phyloP scores from a whole-genome alignment of 2,797 vertebrate species.

The Antennarius maculatus region DNA sequence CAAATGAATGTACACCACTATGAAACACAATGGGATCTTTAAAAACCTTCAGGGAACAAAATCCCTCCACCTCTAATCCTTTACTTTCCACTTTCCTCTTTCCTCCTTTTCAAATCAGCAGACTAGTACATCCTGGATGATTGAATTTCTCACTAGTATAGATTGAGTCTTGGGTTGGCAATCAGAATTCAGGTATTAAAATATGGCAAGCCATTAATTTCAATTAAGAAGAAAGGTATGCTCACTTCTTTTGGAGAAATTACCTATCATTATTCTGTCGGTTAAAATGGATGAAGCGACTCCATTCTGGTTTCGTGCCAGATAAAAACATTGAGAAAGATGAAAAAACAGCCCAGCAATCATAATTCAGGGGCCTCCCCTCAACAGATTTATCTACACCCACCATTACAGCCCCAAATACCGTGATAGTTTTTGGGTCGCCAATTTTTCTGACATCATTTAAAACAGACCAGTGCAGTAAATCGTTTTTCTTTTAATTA shows the following conservation, averaged over 20 bases:
- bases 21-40: background rate
- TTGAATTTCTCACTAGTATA: background rate
- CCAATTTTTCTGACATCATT: slow-evolving; percentile 21
- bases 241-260: slow-evolving; percentile 4
- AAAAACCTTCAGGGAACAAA: background rate
- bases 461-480: background rate
- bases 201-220: background rate
- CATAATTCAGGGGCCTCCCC: slow-evolving; percentile 19
- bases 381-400: slow-evolving; percentile 28
- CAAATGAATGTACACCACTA: background rate
- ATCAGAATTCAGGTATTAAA: background rate
- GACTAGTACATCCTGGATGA: background rate
- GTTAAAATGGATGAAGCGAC: background rate
- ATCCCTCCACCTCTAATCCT: background rate
- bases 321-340: slow-evolving; percentile 25
- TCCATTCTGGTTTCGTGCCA: background rate
- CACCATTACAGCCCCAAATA: slow-evolving; percentile 19
- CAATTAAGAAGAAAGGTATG: background rate
- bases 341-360: slow-evolving; percentile 23
- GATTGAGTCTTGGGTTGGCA: background rate
- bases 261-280: background rate
- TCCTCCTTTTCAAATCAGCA: background rate
- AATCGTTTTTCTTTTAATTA: slow-evolving; percentile 5
- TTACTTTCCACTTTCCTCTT: no score
- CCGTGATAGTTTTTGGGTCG: background rate